Evolutionary conservation across 2,888 invertebrate genomes (phyloP), one percentile per base, ranked within the genome.

Genomic region (Sarcophaga caerulescens): DNA sequence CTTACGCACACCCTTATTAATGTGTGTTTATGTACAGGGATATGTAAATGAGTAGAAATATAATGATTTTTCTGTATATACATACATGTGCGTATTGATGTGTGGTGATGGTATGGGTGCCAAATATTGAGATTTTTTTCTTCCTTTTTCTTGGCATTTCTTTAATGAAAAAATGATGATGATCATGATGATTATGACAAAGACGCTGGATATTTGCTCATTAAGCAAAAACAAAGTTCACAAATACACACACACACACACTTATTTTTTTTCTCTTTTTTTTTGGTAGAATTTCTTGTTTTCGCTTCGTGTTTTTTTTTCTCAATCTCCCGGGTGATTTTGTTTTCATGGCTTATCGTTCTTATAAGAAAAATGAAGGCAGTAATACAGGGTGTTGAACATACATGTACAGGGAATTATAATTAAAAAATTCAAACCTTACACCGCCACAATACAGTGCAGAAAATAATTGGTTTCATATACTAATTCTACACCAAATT

Each of bases 1-100:
- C 86, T 84, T 84, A 86, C 84, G 86, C 86, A 86, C 86, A 84
- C 86, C 35, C 35, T 35, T 35, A 35, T 84, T 86, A 75, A 78
- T 47, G 3, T 81, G 81, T 74, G 70, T 71, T 63, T 65, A 73
- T 81, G 19, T 74, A 57, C 68, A 65, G 71, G 21, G 47, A 63
- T 69, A 65, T 66, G 66, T 68, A 60, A 62, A 69, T 68, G 17
- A 45, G 4, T 8, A 21, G 5, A 66, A 52, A 63, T 62, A 70
- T 62, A 70, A 10, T 65, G 4, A 21, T 44, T n/a, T 59, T 23
- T 75, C 5, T 59, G 25, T 47, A 25, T 73, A 23, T 69, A 71
- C 63, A 62, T 65, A 81, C 60, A 25, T 77, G 25, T 57, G 45
- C 76, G 35, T 35, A 35, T 35, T 35, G 35, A 59, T 44, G 52